Percentiles rank a stretch among this genome's conserved stretches.
Conservation (phyloP, 2,797 vertebrate species). For the Epinephelus awoara region DNA sequence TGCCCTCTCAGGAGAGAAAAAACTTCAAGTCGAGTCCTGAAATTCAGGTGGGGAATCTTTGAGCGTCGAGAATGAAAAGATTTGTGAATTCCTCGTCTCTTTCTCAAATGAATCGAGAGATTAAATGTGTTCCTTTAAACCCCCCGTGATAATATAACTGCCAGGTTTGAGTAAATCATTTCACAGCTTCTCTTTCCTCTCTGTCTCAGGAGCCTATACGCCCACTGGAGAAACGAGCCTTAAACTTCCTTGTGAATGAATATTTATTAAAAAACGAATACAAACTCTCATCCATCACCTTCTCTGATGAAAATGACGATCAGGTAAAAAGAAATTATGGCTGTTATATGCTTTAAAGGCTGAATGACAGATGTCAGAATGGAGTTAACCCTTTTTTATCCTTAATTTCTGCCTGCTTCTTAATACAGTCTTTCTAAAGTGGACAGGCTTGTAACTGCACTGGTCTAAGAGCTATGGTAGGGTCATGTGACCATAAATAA, state of each 20-base stretch:
- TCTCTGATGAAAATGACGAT: conserved; percentile 99
- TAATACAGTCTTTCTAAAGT: neutral
- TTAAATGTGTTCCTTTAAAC: conserved; percentile 23
- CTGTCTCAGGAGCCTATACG: conserved; percentile 93
- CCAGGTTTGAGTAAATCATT: conserved; percentile 31
- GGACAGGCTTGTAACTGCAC: neutral
- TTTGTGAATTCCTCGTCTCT: conserved; percentile 13
- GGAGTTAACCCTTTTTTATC: neutral
- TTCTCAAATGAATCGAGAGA: conserved; percentile 26
- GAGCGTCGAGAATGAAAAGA: conserved; percentile 17
- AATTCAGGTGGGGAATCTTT: conserved; percentile 93
- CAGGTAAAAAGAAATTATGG: conserved; percentile 88
- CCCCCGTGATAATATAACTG: conserved; percentile 1
- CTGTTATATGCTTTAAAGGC: neutral
- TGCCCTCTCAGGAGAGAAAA: conserved; percentile 98
- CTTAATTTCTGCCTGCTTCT: conserved; percentile 5
- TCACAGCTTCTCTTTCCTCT: conserved; percentile 49
- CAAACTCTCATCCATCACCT: conserved; percentile 98
- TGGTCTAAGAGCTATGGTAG: neutral
- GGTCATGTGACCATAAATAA: conserved; percentile 47
- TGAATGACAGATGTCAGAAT: neutral
- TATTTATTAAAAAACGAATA: conserved; percentile 99
- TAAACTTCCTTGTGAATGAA: conserved; percentile 99
- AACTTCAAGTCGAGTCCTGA: conserved; percentile 99
- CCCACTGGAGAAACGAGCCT: conserved; percentile 98